Percentiles rank a stretch among this genome's conserved stretches.
Evolutionary conservation across 2,888 invertebrate genomes (phyloP).

Genomic region (Pandemis heparana): DNA sequence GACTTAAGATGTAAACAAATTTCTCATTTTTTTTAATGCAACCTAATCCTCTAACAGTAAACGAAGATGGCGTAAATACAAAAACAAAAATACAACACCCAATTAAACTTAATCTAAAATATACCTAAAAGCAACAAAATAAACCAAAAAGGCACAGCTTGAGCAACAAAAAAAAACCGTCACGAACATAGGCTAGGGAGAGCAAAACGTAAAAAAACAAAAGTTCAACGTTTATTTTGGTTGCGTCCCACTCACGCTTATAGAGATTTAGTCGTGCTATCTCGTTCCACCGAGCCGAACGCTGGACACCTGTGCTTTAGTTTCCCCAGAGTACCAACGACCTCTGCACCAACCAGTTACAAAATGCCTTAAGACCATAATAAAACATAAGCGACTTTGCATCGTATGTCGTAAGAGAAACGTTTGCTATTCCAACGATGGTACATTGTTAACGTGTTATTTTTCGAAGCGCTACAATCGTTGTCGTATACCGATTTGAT

Average conservation of each 20-base stretch:
- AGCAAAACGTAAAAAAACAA: conserved; percentile 80
- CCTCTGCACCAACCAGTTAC: conserved; percentile 69
- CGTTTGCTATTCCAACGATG: conserved; percentile 53
- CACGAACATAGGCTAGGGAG: conserved; percentile 86
- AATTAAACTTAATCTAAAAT: conserved; percentile 68
- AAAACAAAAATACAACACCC: conserved; percentile 45
- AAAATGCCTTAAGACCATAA: conserved; percentile 64
- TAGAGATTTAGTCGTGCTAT: conserved; percentile 54
- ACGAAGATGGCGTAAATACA: conserved; percentile 41
- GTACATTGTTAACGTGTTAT: conserved; percentile 72
- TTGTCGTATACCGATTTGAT: conserved; percentile 85
- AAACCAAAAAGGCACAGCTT: conserved; percentile 77
- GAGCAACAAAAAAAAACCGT: conserved; percentile 81
- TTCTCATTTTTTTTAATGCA: neutral
- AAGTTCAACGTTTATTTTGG: conserved; percentile 86
- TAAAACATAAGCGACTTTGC: conserved; percentile 54
- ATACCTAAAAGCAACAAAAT: conserved; percentile 83
- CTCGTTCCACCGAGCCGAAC: conserved; percentile 75
- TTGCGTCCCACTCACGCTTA: conserved; percentile 72
- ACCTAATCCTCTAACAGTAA: conserved; percentile 13
- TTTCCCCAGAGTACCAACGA: conserved; percentile 86
- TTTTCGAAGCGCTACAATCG: conserved; percentile 80
- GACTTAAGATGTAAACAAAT: neutral
- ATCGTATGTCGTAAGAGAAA: conserved; percentile 51
- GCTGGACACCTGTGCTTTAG: conserved; percentile 86